Conservation (phyloP, 2,113 vertebrate genomes). For the Pachypanchax playfairii region DNA sequence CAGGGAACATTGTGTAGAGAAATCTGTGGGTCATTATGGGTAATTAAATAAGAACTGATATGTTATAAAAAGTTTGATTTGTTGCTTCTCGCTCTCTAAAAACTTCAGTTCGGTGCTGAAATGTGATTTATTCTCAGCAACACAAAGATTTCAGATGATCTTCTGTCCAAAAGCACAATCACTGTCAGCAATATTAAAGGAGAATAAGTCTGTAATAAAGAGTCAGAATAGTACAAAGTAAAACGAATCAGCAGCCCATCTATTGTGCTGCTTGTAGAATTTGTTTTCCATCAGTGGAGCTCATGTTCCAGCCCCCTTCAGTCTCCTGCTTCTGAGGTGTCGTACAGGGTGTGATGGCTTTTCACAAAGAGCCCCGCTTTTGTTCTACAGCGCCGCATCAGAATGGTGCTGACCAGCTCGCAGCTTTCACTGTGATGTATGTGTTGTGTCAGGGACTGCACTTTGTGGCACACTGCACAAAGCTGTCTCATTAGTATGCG, state of each 20-base stretch:
- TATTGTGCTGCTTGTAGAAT: conserved; percentile 10
- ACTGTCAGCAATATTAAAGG: background rate
- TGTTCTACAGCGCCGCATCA: conserved; percentile 49
- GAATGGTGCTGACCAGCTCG: conserved; percentile 61
- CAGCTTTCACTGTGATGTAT: conserved; percentile 73
- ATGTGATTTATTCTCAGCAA: background rate
- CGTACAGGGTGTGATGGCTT: conserved; percentile 47
- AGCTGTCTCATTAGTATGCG: conserved; percentile 75
- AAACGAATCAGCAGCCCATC: conserved; percentile 5
- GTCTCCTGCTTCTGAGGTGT: conserved; percentile 52
- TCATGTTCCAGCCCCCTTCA: conserved; percentile 23
- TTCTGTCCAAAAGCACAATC: background rate
- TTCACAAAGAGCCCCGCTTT: conserved; percentile 30
- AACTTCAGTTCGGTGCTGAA: background rate
- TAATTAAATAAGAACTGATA: too few relatives aligned
- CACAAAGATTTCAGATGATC: background rate
- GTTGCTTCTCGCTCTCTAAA: background rate
- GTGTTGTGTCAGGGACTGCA: conserved; percentile 69
- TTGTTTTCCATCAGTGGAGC: conserved; percentile 3
- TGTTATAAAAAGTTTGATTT: background rate
- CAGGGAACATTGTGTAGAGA: too few relatives aligned
- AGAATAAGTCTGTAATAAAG: background rate
- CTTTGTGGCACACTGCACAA: conserved; percentile 66
- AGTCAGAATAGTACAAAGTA: background rate
- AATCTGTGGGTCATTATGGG: too few relatives aligned